A percentile compares a stretch with the other conserved stretches of the same genome.
These are phyloP conservation scores for Adelognathus sp. DNA, from an alignment of 2,888 invertebrate species.

Conservation along the genomic window DNA sequence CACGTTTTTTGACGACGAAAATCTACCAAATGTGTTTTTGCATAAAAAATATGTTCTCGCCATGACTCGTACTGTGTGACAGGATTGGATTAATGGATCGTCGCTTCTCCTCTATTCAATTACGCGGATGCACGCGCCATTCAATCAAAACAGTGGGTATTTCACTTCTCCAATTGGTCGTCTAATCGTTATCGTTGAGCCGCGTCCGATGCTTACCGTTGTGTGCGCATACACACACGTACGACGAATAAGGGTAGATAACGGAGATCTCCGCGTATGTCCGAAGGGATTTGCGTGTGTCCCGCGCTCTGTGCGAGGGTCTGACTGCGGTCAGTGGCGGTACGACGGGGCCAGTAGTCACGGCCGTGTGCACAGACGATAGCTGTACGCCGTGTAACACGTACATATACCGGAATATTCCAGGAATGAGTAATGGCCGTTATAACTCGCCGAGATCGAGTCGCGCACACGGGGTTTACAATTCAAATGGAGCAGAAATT, in stretches of 20 bases:
- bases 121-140: slow-evolving; percentile 43
- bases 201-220: slow-evolving; percentile 31
- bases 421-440: slow-evolving; percentile 62
- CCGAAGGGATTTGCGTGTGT: slow-evolving; percentile 62
- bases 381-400: slow-evolving; percentile 23
- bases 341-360: slow-evolving; percentile 16
- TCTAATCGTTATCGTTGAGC: slow-evolving; percentile 61
- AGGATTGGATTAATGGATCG: background rate
- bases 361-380: slow-evolving; percentile 30
- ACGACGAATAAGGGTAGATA: slow-evolving; percentile 60
- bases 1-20: background rate
- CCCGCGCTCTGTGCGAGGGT: slow-evolving; percentile 25
- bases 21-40: too few species aligned
- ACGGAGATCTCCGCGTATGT: slow-evolving; percentile 54
- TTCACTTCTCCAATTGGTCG: slow-evolving; percentile 60
- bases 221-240: slow-evolving; percentile 28
- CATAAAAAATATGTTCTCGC: too few species aligned
- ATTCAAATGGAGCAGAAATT: slow-evolving; percentile 70
- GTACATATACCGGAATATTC: slow-evolving; percentile 51
- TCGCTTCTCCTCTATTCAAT: slow-evolving; percentile 36
- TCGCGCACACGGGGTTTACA: slow-evolving; percentile 65
- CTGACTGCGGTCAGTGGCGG: slow-evolving; percentile 8
- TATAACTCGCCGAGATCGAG: slow-evolving; percentile 61
- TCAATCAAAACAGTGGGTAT: slow-evolving; percentile 54
- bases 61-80: background rate